Base-by-base conservation (phyloP, 2,888 invertebrate genomes). In the Tanaodytes sp. region DNA sequence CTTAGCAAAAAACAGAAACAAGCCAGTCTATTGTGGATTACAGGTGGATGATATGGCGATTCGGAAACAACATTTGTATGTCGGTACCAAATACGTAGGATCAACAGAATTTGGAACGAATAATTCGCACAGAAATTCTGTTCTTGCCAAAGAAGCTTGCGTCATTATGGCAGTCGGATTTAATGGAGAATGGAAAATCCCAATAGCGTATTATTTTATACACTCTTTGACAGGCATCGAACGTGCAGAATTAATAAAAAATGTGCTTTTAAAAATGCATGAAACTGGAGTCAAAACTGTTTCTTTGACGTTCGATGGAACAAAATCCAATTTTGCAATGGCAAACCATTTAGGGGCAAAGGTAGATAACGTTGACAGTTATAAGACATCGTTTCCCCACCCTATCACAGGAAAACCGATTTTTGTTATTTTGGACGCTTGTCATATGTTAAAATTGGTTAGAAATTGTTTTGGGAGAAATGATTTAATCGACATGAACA, bases 381-480 rank as follows among this genome's bases (percentile, higher is more conserved):
- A 4, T 23, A 2, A 23, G 8, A 23, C 12, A 20, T 49, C n/a
- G 5, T 49, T 49, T 33, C 37, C 33, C 14, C 43, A 37, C 19
- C n/a, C 46, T 0, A 14, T 42, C 5, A 39, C 39, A 16, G 16
- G 11, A 31, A 15, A 58, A 40, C 33, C 33, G 18, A 19, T 64
- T 39, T 52, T 31, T 14, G 19, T 67, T 12, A 33, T 68, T 16
- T 16, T 59, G 1, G 66, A 74, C 52, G 61, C 71, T 1, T 68
- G 66, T 31, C 73, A 73, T 51, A 59, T 43, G 58, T 31, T 73
- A 8, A 72, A 73, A 51, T 43, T 68, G 12, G 18, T 66, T 15
- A 52, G 69, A 8, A 71, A 72, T 52, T 27, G 49, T 46, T 30
- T 72, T 27, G 27, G 27, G 9, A 27, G 9, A 27, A 6, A 27